Conservation (phyloP, 2,797 vertebrate species). For the Yasuhikotakia modesta region DNA sequence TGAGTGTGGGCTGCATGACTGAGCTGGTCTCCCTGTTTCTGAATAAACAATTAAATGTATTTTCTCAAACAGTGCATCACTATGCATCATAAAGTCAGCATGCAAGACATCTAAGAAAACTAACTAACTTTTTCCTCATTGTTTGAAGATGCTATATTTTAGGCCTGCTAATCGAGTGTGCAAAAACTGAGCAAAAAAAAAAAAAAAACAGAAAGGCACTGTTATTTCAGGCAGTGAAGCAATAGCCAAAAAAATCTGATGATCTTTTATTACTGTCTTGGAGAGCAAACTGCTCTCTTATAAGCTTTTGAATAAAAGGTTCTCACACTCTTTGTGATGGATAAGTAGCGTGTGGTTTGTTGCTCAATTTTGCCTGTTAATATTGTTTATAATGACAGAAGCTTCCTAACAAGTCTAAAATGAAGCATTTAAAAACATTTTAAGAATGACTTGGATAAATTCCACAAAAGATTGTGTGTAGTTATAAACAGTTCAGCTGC, state of each 20-base stretch:
- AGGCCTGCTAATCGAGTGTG: background rate
- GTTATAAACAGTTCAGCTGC: background rate
- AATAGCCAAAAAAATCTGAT: background rate
- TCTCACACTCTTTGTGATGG: background rate
- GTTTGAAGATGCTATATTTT: conserved; percentile 14
- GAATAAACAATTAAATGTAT: conserved; percentile 28
- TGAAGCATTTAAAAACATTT: background rate
- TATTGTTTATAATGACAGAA: background rate
- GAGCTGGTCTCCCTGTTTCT: background rate
- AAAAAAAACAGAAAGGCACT: background rate
- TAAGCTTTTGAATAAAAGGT: background rate
- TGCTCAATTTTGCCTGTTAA: background rate
- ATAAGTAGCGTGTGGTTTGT: background rate
- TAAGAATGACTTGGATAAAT: background rate
- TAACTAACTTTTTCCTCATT: conserved; percentile 23
- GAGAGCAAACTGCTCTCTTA: background rate
- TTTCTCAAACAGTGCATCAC: conserved; percentile 5
- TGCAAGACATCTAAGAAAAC: conserved; percentile 3
- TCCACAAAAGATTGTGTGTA: background rate
- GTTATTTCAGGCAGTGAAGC: background rate
- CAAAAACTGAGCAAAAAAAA: background rate
- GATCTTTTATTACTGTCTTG: background rate
- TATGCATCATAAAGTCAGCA: background rate
- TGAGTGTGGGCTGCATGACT: conserved; percentile 19
- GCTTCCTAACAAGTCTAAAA: background rate